Base-by-base conservation (phyloP, 1,140 invertebrate genomes). In the Temnothorax curvispinosus region DNA sequence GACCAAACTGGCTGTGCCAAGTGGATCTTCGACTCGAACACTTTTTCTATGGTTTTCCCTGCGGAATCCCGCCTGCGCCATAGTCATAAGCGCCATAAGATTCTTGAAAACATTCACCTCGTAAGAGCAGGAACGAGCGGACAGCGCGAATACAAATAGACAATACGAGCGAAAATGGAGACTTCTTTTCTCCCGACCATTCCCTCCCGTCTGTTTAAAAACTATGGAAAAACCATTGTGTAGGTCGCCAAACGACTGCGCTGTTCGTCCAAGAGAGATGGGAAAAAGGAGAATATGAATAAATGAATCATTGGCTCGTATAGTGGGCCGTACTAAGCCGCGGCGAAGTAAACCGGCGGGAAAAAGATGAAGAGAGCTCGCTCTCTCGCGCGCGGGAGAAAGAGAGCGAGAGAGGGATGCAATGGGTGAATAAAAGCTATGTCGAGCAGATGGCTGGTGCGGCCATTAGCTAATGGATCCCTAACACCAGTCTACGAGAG, bases 381-480 rank as follows among this genome's bases (percentile, higher is more conserved):
- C 7, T 9, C 11, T 8, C 15, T 18, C 50, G 52, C 65, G 65
- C 32, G 32, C 60, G 58, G 32, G 54, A 52, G 18, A 58, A 69
- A 72, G 32, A 32, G 13, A 76, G 62, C 47, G 69, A 52, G 87
- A 87, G 87, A 67, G 76, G 38, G 64, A 67, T 78, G 92, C 91
- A 94, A 94, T 92, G 92, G 93, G 86, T 90, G 91, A 94, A 94
- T 94, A 94, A 94, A 93, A 93, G 93, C 89, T 76, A 91, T 89
- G 88, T 89, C 91, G 92, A 93, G 93, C 94, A 94, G 93, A 94
- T 94, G 93, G 91, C 91, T 92, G 91, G 87, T 89, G 90, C 80
- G 84, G 92, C 94, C 93, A 94, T 95, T 95, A 95, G 94, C 94
- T 95, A 95, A 95, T 95, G 94, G 94, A 94, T 93, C 91, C 87